Base-by-base conservation (phyloP, 1,140 invertebrate genomes). In the Cylas formicarius region DNA sequence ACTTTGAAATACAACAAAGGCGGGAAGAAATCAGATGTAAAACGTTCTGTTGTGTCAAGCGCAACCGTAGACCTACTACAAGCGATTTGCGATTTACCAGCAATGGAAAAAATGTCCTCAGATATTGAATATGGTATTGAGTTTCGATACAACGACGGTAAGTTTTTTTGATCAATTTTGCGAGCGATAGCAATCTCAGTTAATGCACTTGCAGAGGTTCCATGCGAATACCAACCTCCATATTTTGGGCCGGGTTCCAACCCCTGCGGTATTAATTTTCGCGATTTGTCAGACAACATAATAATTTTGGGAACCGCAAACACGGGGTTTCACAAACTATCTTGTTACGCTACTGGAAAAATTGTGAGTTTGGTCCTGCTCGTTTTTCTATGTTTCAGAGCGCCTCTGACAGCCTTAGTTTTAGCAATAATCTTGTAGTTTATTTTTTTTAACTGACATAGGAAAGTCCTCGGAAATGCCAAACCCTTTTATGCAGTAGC, bases 1-100 rank as follows among this genome's bases (percentile, higher is more conserved):
- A 47, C 33, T 34, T 9, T 47, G 6, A 39, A 40, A 33, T 47
- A 47, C 22, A 47, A 47, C 14, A 47, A 40, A 22, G 22, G 38
- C 5, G 20, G 19, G 16, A 5, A 7, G 33, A 11, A n/a, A 4
- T 14, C 34, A 16, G 7, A 13, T 10, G 17, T 10, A 5, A 24
- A 37, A 46, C 4, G 13, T 17, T 10, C 19, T 10, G 5, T 8
- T 16, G 37, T 35, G n/a, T 20, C 18, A 24, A 14, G 11, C n/a
- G 37, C 28, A 23, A 47, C 44, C 2, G 16, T 20, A 4, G 36
- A 47, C 1, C 41, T 28, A 27, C 16, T 47, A 3, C 4, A 39
- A 23, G 31, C 36, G 6, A n/a, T 47, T 3, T 11, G 17, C 9
- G n/a, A 33, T 8, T 10, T 47, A 5, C 37, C 44, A 19, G 36